Percentiles rank a stretch among this genome's conserved stretches.
Conservation (phyloP, 2,113 vertebrate species). For the Sinocyclocheilus anshuiensis region DNA sequence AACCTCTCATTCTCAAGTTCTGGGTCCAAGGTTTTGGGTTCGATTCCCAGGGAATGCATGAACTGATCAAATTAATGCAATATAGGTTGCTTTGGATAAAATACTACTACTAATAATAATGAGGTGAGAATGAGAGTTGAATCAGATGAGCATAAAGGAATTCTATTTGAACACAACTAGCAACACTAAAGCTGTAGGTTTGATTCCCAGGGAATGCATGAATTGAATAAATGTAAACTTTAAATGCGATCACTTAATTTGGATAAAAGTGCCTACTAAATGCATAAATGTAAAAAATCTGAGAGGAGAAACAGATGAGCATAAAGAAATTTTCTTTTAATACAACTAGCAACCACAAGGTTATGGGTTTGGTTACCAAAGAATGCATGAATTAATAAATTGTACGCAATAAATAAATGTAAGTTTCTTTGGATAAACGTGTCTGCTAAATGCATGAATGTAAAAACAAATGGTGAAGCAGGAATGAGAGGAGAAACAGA, state of each 20-base stretch:
- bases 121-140: too few species aligned
- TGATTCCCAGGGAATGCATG: not conserved
- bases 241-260: not conserved
- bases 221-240: too few species aligned
- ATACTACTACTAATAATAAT: too few species aligned
- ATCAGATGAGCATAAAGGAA: too few species aligned
- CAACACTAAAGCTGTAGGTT: not conserved
- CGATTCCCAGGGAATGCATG: too few species aligned
- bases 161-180: not conserved
- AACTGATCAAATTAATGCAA: too few species aligned
- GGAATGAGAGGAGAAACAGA: constrained; percentile 35
- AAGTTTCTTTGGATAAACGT: not conserved
- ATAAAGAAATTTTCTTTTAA: constrained; percentile 38
- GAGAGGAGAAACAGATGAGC: constrained; percentile 43
- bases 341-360: not conserved
- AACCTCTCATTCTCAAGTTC: too few species aligned
- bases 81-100: too few species aligned
- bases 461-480: not conserved
- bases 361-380: not conserved
- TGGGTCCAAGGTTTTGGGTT: too few species aligned
- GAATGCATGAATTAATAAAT: not conserved
- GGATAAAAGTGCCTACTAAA: not conserved
- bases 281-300: not conserved
- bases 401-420: not conserved
- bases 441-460: not conserved